Evolutionary conservation across 1,140 invertebrate species (phyloP).

Genomic region (Rhagoletis pomonella): DNA sequence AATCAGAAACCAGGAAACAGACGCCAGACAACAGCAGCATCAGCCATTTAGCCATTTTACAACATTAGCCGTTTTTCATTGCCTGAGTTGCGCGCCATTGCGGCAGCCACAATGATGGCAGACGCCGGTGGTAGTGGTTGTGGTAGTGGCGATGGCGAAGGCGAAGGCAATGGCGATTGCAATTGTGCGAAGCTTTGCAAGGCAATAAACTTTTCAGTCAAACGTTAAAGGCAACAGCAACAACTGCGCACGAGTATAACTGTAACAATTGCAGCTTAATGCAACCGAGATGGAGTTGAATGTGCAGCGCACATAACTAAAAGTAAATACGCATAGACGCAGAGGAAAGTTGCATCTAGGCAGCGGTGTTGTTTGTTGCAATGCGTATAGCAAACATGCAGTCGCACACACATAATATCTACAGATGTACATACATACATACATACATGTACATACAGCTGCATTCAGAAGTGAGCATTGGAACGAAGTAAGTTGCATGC

Average conservation of each 20-base stretch:
- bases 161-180: no score
- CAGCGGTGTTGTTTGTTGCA: conserved; percentile 3
- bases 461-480: conserved; percentile 28
- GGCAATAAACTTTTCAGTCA: conserved; percentile 50
- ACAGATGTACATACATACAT: neutral
- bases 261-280: conserved; percentile 51
- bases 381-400: conserved; percentile 5
- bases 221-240: conserved; percentile 23
- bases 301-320: neutral
- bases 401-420: neutral
- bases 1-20: conserved; percentile 35
- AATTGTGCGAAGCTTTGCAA: conserved; percentile 32
- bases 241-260: neutral
- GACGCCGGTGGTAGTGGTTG: neutral
- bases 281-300: conserved; percentile 5
- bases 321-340: conserved; percentile 24
- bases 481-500: conserved; percentile 44
- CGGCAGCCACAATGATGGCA: conserved; percentile 14
- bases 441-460: neutral
- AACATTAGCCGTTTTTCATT: conserved; percentile 44
- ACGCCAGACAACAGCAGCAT: conserved; percentile 47
- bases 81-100: neutral
- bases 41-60: conserved; percentile 7
- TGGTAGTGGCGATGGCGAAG: conserved; percentile 1
- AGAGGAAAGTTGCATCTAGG: conserved; percentile 1